Conservation (phyloP, 2,888 invertebrate genomes). For the Lissocephala sabroskyi region DNA sequence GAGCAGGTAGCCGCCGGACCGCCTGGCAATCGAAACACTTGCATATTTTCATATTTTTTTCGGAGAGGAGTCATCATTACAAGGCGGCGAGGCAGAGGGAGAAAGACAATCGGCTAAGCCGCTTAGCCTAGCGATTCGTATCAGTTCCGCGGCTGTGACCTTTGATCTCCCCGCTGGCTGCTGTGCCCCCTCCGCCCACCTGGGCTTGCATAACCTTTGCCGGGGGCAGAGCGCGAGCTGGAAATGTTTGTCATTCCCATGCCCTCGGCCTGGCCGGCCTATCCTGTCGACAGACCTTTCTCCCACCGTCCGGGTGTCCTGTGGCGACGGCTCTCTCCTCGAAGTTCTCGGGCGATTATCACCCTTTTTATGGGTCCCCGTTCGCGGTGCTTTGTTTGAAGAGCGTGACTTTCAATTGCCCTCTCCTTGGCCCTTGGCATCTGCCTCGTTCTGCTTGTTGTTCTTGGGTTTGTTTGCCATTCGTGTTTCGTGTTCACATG, state of each 20-base stretch:
- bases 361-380: slow-evolving; percentile 26
- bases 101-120: no score
- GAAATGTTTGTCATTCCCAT: neutral
- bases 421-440: slow-evolving; percentile 12
- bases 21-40: no score
- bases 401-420: slow-evolving; percentile 38
- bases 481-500: slow-evolving; percentile 18
- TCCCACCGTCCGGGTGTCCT: neutral
- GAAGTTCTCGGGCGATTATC: slow-evolving; percentile 27
- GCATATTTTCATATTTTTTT: no score
- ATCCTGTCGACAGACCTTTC: no score
- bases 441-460: slow-evolving; percentile 7
- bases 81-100: no score
- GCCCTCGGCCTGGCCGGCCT: no score
- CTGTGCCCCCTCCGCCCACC: neutral
- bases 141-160: no score
- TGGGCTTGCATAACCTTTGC: neutral
- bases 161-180: no score
- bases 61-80: no score
- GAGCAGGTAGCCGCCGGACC: neutral
- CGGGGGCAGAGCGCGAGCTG: neutral
- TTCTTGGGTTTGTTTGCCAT: slow-evolving; percentile 8
- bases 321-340: no score
- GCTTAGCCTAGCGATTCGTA: no score
- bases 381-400: slow-evolving; percentile 9